Base-by-base conservation (phyloP, 2,888 invertebrate genomes). In the Dynastes grantii region DNA sequence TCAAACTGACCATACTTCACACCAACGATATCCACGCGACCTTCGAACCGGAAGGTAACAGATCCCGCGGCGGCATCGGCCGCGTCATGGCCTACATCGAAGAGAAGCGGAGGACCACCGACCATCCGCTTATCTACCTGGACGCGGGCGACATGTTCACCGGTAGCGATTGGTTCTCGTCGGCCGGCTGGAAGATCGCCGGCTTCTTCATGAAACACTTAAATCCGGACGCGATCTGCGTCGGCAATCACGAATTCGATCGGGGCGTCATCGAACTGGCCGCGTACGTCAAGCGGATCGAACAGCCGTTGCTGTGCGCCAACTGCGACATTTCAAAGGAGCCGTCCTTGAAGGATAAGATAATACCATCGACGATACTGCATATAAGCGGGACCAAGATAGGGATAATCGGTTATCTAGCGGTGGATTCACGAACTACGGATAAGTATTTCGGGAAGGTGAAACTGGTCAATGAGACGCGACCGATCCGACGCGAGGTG, bases 171-270 rank as follows among this genome's bases (percentile, higher is more conserved):
- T 65, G 65, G 65, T 65, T 65, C 45, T 29, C 40, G 0, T 37
- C 32, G 6, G 32, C 29, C 16, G 11, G 37, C n/a, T 32, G 37
- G 13, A 40, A 65, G 2, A 65, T 65, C 40, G 40, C 65, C 65
- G 32, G 37, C 37, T 29, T 32, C 13, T 65, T 65, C 40, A 40
- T 65, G 65, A 65, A 40, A 5, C n/a, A 37, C 32, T 16, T 65
- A 1, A 6, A 45, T n/a, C 37, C 40, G 40, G 65, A 65, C n/a
- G 65, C 65, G 37, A 11, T 37, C 9, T 65, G 65, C 40, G 5
- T 65, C 6, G 65, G 65, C 32, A 65, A 65, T 40, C 65, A 65
- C 40, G 65, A 65, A 40, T 65, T 65, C 32, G 65, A 65, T 16
- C 13, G 16, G 2, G n/a, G 16, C n/a, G 6, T 65, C 11, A 6